These are phyloP conservation scores for Macrotus californicus DNA, from an alignment of 2,113 vertebrate genomes.

Conservation along the genomic window DNA sequence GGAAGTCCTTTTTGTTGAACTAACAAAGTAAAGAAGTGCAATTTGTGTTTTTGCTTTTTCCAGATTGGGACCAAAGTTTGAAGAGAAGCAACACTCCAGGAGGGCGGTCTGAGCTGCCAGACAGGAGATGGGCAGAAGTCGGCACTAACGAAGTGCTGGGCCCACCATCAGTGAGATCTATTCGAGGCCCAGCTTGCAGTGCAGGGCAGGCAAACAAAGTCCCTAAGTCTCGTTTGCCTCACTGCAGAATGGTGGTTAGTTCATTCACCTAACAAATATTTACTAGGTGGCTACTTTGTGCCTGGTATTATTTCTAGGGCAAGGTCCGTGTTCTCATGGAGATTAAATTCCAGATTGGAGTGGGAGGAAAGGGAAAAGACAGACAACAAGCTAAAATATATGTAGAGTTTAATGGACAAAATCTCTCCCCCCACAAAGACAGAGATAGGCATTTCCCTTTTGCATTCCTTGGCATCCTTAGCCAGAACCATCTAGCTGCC, in stretches of 20 bases:
- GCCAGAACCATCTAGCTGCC: not conserved
- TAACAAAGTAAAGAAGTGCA: not conserved
- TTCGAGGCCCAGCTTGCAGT: too few species aligned
- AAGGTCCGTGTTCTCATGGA: not conserved
- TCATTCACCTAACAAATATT: not conserved
- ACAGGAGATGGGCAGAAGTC: not conserved
- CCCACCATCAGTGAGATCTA: rapidly evolving
- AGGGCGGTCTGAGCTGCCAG: too few species aligned
- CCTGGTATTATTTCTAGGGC: not conserved
- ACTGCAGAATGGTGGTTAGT: not conserved
- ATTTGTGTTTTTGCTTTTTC: not conserved
- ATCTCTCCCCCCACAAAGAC: not conserved
- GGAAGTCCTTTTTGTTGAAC: not conserved
- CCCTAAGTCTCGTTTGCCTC: not conserved
- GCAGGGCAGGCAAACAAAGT: not conserved
- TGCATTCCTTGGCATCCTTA: not conserved
- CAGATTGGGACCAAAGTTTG: not conserved
- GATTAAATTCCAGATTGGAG: not conserved
- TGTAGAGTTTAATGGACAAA: not conserved
- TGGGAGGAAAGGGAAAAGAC: not conserved
- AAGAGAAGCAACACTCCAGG: not conserved
- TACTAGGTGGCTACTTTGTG: not conserved
- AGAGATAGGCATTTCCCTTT: not conserved
- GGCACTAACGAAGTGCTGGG: too few species aligned
- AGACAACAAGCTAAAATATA: not conserved